Percentiles rank a stretch among this genome's conserved stretches.
Evolutionary conservation across 2,113 vertebrate species (phyloP).

Genomic region (Dolichotis patagonum): DNA sequence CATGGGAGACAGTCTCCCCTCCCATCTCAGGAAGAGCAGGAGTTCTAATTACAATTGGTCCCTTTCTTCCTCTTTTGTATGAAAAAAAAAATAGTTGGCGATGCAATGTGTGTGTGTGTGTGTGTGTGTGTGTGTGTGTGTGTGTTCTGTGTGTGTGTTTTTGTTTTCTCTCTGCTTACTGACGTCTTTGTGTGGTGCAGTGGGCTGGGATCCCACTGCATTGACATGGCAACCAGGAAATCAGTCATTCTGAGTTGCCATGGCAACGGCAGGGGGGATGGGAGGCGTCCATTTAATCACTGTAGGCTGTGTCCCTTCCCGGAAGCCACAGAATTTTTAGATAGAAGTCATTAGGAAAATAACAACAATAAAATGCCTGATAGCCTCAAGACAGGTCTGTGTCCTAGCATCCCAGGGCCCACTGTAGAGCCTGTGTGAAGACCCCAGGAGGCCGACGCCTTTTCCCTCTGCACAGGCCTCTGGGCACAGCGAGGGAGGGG

Average conservation of each 20-base stretch:
- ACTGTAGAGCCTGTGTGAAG: not conserved
- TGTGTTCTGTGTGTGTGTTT: not conserved
- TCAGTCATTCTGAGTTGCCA: conserved; percentile 87
- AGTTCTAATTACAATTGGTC: not conserved
- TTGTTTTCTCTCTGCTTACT: conserved; percentile 57
- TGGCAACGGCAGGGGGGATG: conserved; percentile 86
- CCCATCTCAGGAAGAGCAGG: not conserved
- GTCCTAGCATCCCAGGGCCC: not conserved
- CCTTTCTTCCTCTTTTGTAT: conserved; percentile 32
- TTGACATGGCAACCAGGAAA: conserved; percentile 88
- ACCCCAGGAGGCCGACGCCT: not conserved
- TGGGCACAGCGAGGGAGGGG: not conserved
- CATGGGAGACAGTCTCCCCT: not conserved
- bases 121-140: not conserved
- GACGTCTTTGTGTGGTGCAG: conserved; percentile 75
- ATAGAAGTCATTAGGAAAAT: conserved; percentile 45
- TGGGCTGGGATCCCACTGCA: conserved; percentile 77
- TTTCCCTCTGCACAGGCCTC: not conserved
- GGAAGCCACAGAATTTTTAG: conserved; percentile 50
- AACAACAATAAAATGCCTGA: not conserved
- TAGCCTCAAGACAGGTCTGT: not conserved
- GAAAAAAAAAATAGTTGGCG: conserved; percentile 1
- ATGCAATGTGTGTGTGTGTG: not conserved
- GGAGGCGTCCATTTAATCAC: conserved; percentile 79
- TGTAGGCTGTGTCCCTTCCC: conserved; percentile 60